phyloP scores from a whole-genome alignment of 2,113 vertebrate genomes.

The Periophthalmodon schlosseri region DNA sequence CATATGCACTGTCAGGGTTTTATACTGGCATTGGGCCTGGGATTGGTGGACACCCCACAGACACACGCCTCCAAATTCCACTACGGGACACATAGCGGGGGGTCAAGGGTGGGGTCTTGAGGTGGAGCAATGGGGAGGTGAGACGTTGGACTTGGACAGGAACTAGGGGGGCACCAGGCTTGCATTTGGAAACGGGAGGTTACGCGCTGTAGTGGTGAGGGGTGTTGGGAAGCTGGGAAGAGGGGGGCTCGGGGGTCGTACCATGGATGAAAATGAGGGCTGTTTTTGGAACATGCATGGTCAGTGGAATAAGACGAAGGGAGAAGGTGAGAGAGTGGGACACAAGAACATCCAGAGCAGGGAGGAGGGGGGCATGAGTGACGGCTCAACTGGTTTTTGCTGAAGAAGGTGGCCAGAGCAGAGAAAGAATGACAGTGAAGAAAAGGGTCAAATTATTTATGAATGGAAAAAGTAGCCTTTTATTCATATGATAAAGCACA shows the following conservation, averaged over 20 bases:
- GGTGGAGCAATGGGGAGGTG: constrained; percentile 61
- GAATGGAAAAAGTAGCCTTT: constrained; percentile 19
- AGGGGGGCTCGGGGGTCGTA: constrained; percentile 12
- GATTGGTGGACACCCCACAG: constrained; percentile 63
- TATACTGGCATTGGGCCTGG: constrained; percentile 59
- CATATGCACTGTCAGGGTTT: constrained; percentile 54
- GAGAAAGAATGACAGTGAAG: constrained; percentile 20
- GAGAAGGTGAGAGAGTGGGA: constrained; percentile 78
- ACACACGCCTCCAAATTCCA: constrained; percentile 67
- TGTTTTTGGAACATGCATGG: constrained; percentile 83
- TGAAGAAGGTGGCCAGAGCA: constrained; percentile 57
- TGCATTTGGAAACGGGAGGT: constrained; percentile 57
- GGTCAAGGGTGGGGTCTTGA: constrained; percentile 34
- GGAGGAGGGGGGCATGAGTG: constrained; percentile 58
- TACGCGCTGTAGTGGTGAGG: constrained; percentile 29
- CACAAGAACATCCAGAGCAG: constrained; percentile 58
- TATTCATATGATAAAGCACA: neutral
- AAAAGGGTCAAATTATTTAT: constrained; percentile 39
- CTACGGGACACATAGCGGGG: constrained; percentile 44
- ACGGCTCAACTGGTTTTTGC: constrained; percentile 76
- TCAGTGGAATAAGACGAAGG: constrained; percentile 82
- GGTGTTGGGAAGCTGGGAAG: neutral
- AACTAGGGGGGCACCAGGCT: constrained; percentile 48
- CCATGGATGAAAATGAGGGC: constrained; percentile 73
- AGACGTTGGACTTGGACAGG: constrained; percentile 69